Conservation (phyloP, 2,113 vertebrate species). For the Willisornis vidua region DNA sequence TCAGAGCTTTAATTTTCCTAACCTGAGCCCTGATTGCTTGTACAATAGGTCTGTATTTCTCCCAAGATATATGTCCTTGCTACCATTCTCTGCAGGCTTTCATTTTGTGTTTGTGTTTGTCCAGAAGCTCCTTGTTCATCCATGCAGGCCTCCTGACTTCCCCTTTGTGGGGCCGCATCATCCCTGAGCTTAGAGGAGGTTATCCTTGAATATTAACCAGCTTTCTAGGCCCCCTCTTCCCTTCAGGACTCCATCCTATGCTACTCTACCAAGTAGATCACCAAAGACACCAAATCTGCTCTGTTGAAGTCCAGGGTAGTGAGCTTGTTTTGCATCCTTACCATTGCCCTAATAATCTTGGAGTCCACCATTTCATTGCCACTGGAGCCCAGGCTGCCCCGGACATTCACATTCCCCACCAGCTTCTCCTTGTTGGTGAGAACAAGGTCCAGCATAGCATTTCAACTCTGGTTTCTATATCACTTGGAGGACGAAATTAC, state of each 20-base stretch:
- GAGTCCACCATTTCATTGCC: neutral
- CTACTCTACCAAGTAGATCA: neutral
- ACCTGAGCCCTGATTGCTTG: neutral
- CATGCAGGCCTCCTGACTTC: neutral
- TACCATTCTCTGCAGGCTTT: neutral
- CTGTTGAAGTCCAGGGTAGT: neutral
- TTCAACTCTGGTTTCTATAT: neutral
- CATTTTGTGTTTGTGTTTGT: neutral
- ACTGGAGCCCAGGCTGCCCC: neutral
- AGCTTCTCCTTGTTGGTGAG: neutral
- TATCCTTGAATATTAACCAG: neutral
- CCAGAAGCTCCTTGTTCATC: neutral
- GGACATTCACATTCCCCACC: neutral
- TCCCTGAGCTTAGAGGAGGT: neutral
- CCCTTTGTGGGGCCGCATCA: fast-evolving
- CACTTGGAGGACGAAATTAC: neutral
- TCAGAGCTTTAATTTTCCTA: neutral
- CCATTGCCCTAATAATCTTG: neutral
- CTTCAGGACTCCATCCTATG: neutral
- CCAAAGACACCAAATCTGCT: neutral
- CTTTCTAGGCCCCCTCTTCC: neutral
- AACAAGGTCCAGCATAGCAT: neutral
- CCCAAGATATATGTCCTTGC: neutral
- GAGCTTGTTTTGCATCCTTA: neutral
- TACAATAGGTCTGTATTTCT: neutral